A percentile compares a stretch with the other conserved stretches of the same genome.
These are phyloP conservation scores for Hiodon tergisus DNA, from an alignment of 2,113 vertebrate species.

Conservation along the genomic window DNA sequence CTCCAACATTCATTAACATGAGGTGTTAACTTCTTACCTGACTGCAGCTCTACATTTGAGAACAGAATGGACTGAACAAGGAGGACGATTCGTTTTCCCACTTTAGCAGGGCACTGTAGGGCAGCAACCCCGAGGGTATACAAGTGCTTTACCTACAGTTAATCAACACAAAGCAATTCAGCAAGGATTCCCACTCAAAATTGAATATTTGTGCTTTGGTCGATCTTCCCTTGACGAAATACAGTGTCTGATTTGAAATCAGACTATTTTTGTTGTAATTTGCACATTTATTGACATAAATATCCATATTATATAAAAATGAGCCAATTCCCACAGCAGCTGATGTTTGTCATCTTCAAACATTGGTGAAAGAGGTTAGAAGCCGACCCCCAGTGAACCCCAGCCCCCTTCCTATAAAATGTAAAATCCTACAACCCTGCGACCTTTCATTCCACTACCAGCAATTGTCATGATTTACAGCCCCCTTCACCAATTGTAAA, in stretches of 20 bases:
- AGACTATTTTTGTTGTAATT: background rate
- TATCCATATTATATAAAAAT: background rate
- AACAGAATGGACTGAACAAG: slow-evolving; percentile 84
- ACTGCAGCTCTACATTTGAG: slow-evolving; percentile 44
- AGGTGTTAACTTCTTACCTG: slow-evolving; percentile 53
- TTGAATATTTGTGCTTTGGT: background rate
- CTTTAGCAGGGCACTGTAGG: slow-evolving; percentile 76
- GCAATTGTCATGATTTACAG: too few relatives aligned
- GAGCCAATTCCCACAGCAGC: background rate
- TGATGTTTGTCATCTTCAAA: too few relatives aligned
- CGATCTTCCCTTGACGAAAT: background rate
- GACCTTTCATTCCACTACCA: too few relatives aligned
- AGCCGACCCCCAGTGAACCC: too few relatives aligned
- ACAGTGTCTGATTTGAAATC: background rate
- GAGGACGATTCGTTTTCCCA: slow-evolving; percentile 73
- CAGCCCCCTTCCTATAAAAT: too few relatives aligned
- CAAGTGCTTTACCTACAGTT: slow-evolving; percentile 76
- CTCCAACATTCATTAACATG: background rate
- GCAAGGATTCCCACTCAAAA: background rate
- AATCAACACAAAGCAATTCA: background rate
- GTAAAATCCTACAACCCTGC: too few relatives aligned
- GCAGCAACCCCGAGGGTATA: slow-evolving; percentile 82
- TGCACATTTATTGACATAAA: background rate
- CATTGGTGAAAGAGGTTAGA: too few relatives aligned
- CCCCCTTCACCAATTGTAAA: too few relatives aligned